phyloP scores from a whole-genome alignment of 2,888 invertebrate species.

The Leptinotarsa haldemani region DNA sequence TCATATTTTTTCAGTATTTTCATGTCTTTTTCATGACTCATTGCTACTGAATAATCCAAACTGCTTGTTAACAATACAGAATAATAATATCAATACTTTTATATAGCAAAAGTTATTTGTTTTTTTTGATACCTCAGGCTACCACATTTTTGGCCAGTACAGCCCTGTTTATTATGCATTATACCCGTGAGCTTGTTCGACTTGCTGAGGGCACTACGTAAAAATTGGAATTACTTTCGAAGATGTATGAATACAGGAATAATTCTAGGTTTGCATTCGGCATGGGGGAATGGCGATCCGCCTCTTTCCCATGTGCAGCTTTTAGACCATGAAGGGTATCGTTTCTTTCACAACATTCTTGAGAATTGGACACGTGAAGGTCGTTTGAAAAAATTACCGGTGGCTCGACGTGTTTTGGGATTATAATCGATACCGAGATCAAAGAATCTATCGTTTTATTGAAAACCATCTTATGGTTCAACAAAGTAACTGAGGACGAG shows the following conservation, averaged over 20 bases:
- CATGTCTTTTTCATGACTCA: too few relatives aligned
- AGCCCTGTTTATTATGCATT: slow-evolving; percentile 17
- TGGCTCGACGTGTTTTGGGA: neutral
- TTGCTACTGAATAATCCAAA: too few relatives aligned
- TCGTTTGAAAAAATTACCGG: neutral
- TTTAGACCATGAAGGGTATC: slow-evolving; percentile 17
- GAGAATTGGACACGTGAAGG: slow-evolving; percentile 12
- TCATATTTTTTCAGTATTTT: too few relatives aligned
- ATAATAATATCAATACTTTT: too few relatives aligned
- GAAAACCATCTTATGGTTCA: too few relatives aligned
- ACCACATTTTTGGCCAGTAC: neutral
- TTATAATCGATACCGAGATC: neutral
- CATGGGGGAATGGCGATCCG: slow-evolving; percentile 31
- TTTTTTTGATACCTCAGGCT: neutral
- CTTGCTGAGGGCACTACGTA: slow-evolving; percentile 34
- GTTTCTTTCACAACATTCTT: slow-evolving; percentile 17
- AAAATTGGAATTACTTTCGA: slow-evolving; percentile 40
- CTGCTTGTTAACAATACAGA: too few relatives aligned
- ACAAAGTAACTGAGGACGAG: too few relatives aligned
- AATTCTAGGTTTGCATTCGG: slow-evolving; percentile 40
- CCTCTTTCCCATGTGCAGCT: slow-evolving; percentile 37
- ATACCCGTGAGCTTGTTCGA: slow-evolving; percentile 35
- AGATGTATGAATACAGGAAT: slow-evolving; percentile 33
- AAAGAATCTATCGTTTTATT: too few relatives aligned
- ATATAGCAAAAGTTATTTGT: too few relatives aligned